Evolutionary conservation across 2,888 invertebrate genomes (phyloP).

Genomic region (Notocelia uddmanniana): DNA sequence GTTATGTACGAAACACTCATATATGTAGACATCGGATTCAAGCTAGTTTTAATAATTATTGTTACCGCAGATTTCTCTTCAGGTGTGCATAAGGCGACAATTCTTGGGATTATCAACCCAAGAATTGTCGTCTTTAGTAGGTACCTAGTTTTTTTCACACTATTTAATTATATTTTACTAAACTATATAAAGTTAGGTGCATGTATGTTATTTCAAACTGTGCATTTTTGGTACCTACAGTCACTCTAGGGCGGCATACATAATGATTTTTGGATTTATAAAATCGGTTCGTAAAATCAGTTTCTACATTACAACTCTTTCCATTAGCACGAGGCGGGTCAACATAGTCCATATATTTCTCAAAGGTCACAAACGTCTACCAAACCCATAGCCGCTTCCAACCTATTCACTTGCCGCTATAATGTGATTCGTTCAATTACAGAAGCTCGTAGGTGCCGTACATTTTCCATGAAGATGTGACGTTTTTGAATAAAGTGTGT

Average conservation of each 20-base stretch:
- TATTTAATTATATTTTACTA: too few relatives aligned
- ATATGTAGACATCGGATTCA: too few relatives aligned
- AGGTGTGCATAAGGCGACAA: too few relatives aligned
- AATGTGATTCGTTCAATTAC: neutral
- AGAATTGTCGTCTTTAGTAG: too few relatives aligned
- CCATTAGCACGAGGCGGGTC: slow-evolving; percentile 6
- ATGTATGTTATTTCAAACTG: neutral
- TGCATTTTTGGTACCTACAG: neutral
- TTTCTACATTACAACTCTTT: neutral
- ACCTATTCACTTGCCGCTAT: neutral
- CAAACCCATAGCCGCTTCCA: neutral
- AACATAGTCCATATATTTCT: neutral
- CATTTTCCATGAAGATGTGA: neutral
- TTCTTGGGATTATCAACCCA: too few relatives aligned
- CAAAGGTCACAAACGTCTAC: neutral
- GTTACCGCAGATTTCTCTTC: too few relatives aligned
- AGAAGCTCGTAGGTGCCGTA: neutral
- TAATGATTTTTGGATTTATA: neutral
- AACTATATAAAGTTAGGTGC: too few relatives aligned
- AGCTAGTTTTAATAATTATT: too few relatives aligned
- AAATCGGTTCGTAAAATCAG: neutral
- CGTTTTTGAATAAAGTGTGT: neutral
- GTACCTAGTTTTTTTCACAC: too few relatives aligned
- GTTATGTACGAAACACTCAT: too few relatives aligned
- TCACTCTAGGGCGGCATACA: neutral